A percentile compares a stretch with the other conserved stretches of the same genome.
Conservation (phyloP, 2,113 vertebrate genomes). For the Alosa alosa region DNA sequence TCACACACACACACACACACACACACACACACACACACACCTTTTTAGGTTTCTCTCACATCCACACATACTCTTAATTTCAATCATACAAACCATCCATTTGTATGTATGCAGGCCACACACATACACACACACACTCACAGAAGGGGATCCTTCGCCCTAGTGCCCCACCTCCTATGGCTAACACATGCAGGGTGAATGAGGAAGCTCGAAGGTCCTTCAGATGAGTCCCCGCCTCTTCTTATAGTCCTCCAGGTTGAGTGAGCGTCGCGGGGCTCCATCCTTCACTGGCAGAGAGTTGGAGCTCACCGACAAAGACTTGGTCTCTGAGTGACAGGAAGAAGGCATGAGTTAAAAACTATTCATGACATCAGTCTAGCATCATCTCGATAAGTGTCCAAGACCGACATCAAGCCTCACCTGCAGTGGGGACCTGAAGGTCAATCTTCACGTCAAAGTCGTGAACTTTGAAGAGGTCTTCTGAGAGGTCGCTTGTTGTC, state of each 20-base stretch:
- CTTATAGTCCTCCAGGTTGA: slow-evolving; percentile 99
- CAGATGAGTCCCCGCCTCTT: slow-evolving; percentile 97
- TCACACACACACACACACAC: not conserved
- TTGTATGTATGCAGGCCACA: not conserved
- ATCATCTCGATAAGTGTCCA: not conserved
- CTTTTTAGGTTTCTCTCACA: not conserved
- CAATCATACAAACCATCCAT: slow-evolving; percentile 1
- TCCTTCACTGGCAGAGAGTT: slow-evolving; percentile 95
- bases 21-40: not conserved
- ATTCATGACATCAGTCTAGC: not conserved
- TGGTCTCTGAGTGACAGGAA: slow-evolving; percentile 79
- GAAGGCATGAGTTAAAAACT: slow-evolving; percentile 23
- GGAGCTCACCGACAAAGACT: slow-evolving; percentile 93
- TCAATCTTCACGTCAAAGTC: slow-evolving; percentile 99
- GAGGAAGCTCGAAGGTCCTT: slow-evolving; percentile 67
- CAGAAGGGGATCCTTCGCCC: slow-evolving; percentile 26
- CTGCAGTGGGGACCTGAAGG: slow-evolving; percentile 97
- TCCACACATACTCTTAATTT: not conserved
- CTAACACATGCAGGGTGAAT: slow-evolving; percentile 77
- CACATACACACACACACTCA: slow-evolving; percentile 22
- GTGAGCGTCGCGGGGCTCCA: slow-evolving; percentile 90
- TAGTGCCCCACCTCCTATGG: slow-evolving; percentile 40
- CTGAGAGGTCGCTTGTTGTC: slow-evolving; percentile 92
- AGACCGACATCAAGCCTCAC: slow-evolving; percentile 62
- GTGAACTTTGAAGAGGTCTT: slow-evolving; percentile 98